These are phyloP conservation scores for Prionace glauca DNA, from an alignment of 2,797 vertebrate genomes.

Conservation along the genomic window DNA sequence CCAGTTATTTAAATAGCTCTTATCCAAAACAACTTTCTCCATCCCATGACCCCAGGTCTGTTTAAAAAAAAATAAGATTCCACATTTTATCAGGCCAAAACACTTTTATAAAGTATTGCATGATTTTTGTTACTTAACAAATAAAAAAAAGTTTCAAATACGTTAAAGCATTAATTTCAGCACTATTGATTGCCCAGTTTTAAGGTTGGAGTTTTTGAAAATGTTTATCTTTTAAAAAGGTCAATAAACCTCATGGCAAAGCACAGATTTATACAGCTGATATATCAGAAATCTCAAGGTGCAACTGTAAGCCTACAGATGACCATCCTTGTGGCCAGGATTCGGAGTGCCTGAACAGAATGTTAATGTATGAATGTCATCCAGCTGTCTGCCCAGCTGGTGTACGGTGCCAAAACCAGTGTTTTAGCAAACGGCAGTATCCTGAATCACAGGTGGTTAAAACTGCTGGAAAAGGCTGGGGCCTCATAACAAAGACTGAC, in stretches of 20 bases:
- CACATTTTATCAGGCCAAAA: not conserved
- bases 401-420: conserved; percentile 85
- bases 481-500: conserved; percentile 78
- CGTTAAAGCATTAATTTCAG: not conserved
- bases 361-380: conserved; percentile 97
- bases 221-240: conserved; percentile 55
- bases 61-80: not conserved
- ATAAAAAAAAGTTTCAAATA: not conserved
- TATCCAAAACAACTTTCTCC: not conserved
- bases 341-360: conserved; percentile 91
- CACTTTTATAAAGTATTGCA: not conserved
- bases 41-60: not conserved
- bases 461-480: conserved; percentile 93
- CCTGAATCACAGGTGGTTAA: conserved; percentile 92
- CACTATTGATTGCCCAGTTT: not conserved
- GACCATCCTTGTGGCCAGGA: conserved; percentile 87
- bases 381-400: conserved; percentile 88
- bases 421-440: conserved; percentile 91
- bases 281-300: conserved; percentile 92
- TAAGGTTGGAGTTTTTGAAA: not conserved
- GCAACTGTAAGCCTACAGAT: conserved; percentile 87
- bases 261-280: conserved; percentile 93
- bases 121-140: not conserved
- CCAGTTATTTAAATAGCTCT: not conserved
- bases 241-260: conserved; percentile 84